A percentile compares a stretch with the other conserved stretches of the same genome.
Conservation (phyloP, 1,140 invertebrate genomes). For the Contarinia nasturtii region DNA sequence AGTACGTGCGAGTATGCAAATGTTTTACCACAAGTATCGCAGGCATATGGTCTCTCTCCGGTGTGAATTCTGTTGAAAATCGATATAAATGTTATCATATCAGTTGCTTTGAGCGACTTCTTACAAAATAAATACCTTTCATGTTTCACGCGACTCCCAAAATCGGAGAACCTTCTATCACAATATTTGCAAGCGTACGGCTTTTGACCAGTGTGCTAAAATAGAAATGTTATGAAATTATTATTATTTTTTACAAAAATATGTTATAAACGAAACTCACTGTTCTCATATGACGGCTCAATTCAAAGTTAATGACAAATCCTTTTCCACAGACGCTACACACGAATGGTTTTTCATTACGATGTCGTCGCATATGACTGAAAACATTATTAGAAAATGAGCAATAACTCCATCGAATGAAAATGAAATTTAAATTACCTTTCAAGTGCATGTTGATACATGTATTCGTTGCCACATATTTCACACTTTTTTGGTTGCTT, state of each 20-base stretch:
- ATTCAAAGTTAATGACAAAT: constrained; percentile 21
- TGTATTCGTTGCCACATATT: constrained; percentile 21
- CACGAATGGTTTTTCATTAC: constrained; percentile 17
- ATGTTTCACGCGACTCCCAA: constrained; percentile 35
- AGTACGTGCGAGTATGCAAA: constrained; percentile 47
- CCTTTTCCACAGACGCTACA: constrained; percentile 19
- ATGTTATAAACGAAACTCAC: not conserved
- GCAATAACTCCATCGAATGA: too few relatives aligned
- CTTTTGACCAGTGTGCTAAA: constrained; percentile 17
- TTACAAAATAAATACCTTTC: constrained; percentile 31
- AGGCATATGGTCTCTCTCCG: constrained; percentile 53
- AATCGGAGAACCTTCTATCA: constrained; percentile 44
- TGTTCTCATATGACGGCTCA: constrained; percentile 20
- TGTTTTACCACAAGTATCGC: constrained; percentile 44
- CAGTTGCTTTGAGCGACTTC: too few relatives aligned
- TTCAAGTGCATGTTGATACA: constrained; percentile 20
- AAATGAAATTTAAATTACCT: too few relatives aligned
- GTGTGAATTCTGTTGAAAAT: constrained; percentile 35
- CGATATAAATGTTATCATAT: too few relatives aligned
- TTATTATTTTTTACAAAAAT: not conserved
- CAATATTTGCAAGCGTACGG: constrained; percentile 53
- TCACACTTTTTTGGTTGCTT: constrained; percentile 14
- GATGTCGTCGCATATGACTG: constrained; percentile 20
- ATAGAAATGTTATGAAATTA: not conserved
- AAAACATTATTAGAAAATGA: too few relatives aligned